Evolutionary conservation across 1,140 invertebrate species (phyloP), one percentile per base, ranked within the genome.

Genomic region (Venturia canescens): DNA sequence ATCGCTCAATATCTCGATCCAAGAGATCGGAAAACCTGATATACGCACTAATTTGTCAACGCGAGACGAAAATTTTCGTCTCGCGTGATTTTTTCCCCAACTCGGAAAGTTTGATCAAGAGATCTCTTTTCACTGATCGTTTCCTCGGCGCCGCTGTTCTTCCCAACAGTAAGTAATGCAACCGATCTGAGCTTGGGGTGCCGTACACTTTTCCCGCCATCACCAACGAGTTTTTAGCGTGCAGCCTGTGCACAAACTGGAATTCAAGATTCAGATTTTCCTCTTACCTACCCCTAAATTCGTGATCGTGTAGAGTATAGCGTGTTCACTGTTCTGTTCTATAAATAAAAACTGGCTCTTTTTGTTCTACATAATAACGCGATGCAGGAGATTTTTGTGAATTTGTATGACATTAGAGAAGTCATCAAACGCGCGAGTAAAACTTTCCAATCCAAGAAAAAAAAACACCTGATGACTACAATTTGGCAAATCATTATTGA

Each of bases 201-300:
- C 60, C 13, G 27, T 26, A 26, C 4, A 27, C 34, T 29, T 53
- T 66, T 79, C 53, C 50, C 60, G 38, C 63, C 60, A 63, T 69
- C 23, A 34, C 34, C 63, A 82, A 82, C 70, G 81, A 82, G 78
- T 70, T 82, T 82, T 53, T 82, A 80, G 79, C 79, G 82, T 83
- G 82, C 44, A 74, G 75, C 53, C 57, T 75, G 38, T 11, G 78
- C 27, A 29, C 63, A 50, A 80, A 21, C 48, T n/a, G 21, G 69
- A n/a, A 38, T 31, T 34, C 72, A 11, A 53, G 50, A 69, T 27
- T 53, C 72, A 57, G 60, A 60, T 80, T 70, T 74, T 44, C 63
- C 70, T 63, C n/a, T 57, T 23, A 60, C 1, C 18, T 69, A 69
- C 70, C 60, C 66, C 60, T 72, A 21, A 74, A 72, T 60, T 57